phyloP scores from a whole-genome alignment of 2,113 vertebrate species.

The Eulemur macaco region DNA sequence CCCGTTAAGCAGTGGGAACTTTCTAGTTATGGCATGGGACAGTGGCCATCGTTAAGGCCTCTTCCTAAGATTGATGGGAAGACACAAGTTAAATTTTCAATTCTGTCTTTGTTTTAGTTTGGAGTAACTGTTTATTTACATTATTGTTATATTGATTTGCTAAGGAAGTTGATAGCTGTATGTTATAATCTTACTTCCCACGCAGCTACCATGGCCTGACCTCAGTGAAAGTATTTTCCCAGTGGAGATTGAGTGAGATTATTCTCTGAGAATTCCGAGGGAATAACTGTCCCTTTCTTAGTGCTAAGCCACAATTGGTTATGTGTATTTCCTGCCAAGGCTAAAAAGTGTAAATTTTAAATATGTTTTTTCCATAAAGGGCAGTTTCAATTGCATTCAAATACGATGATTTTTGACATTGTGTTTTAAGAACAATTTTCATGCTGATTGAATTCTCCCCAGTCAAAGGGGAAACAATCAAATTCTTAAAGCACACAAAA shows the following conservation, averaged over 20 bases:
- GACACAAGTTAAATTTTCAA: neutral
- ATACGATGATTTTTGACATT: neutral
- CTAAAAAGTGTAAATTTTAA: conserved; percentile 28
- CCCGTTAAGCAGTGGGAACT: neutral
- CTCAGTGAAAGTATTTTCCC: neutral
- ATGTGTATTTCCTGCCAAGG: neutral
- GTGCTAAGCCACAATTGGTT: neutral
- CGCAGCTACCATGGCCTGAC: neutral
- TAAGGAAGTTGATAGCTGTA: neutral
- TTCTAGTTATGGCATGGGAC: neutral
- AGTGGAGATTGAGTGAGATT: neutral
- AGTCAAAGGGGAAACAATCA: neutral
- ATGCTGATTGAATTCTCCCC: conserved; percentile 10
- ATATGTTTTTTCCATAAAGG: neutral
- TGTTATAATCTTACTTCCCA: neutral
- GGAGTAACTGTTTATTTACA: neutral
- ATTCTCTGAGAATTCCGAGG: neutral
- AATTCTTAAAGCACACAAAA: neutral
- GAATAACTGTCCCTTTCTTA: neutral
- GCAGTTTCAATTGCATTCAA: conserved; percentile 12
- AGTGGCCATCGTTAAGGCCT: neutral
- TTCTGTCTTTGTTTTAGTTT: neutral
- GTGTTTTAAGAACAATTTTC: conserved; percentile 13
- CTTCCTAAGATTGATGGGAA: neutral
- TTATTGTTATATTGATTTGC: neutral